Evolutionary conservation across 1,140 invertebrate genomes (phyloP).

Genomic region (Listronotus bonariensis): DNA sequence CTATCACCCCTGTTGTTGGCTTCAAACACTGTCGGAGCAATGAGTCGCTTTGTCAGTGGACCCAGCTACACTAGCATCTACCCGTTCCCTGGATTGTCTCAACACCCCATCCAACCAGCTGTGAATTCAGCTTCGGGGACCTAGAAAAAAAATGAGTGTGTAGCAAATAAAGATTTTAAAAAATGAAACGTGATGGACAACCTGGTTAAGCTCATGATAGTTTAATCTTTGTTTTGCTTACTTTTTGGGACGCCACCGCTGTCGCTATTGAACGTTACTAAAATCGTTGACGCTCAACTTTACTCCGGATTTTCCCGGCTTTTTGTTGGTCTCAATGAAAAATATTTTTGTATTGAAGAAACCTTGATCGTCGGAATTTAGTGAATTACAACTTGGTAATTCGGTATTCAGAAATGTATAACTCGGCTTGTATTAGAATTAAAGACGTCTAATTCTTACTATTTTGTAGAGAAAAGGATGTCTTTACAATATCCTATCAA

Average conservation of each 20-base stretch:
- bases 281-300: conserved; percentile 62
- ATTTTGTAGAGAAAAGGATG: no score
- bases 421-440: no score
- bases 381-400: conserved; percentile 39
- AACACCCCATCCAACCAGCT: conserved; percentile 93
- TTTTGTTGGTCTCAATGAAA: conserved; percentile 40
- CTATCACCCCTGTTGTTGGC: conserved; percentile 92
- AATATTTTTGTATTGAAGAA: no score
- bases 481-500: no score
- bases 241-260: conserved; percentile 84
- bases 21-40: conserved; percentile 96
- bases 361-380: no score
- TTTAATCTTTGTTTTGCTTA: not conserved
- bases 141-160: conserved; percentile 9
- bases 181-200: no score
- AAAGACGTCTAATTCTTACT: no score
- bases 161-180: no score
- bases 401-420: no score
- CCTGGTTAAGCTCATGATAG: no score
- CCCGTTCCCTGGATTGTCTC: conserved; percentile 67
- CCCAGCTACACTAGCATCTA: conserved; percentile 97
- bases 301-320: conserved; percentile 43
- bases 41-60: conserved; percentile 93
- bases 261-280: conserved; percentile 95
- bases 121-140: conserved; percentile 95